Conservation (phyloP, 2,113 vertebrate species). For the Ctenomys sociabilis region DNA sequence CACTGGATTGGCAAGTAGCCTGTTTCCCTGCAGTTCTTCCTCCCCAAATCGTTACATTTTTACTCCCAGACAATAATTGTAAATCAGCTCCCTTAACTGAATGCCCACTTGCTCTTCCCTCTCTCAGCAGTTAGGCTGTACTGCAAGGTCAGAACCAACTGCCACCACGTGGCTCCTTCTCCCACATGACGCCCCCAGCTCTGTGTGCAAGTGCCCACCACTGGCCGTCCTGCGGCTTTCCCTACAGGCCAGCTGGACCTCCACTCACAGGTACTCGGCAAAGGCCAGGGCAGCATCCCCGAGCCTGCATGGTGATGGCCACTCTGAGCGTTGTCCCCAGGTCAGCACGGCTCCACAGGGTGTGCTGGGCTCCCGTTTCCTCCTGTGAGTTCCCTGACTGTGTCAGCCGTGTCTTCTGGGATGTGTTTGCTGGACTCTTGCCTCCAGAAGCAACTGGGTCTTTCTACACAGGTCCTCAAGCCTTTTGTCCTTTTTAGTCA, state of each 20-base stretch:
- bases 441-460: background rate
- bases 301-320: background rate
- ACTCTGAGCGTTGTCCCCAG: background rate
- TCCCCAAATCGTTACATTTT: too few relatives aligned
- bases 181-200: too few relatives aligned
- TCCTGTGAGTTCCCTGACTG: background rate
- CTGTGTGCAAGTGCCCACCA: background rate
- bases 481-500: background rate
- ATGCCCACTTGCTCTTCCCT: background rate
- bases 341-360: background rate
- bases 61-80: background rate
- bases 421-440: background rate
- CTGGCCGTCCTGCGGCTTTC: background rate
- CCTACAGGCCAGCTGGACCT: background rate
- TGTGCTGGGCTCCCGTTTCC: background rate
- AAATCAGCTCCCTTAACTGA: background rate
- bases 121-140: too few relatives aligned
- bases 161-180: background rate
- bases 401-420: background rate
- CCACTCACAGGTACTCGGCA: background rate
- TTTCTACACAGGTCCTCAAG: background rate
- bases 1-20: background rate
- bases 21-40: background rate
- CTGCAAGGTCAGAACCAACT: too few relatives aligned
- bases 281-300: background rate